These are phyloP conservation scores for Chitala chitala DNA, from an alignment of 2,113 vertebrate species.

Conservation along the genomic window DNA sequence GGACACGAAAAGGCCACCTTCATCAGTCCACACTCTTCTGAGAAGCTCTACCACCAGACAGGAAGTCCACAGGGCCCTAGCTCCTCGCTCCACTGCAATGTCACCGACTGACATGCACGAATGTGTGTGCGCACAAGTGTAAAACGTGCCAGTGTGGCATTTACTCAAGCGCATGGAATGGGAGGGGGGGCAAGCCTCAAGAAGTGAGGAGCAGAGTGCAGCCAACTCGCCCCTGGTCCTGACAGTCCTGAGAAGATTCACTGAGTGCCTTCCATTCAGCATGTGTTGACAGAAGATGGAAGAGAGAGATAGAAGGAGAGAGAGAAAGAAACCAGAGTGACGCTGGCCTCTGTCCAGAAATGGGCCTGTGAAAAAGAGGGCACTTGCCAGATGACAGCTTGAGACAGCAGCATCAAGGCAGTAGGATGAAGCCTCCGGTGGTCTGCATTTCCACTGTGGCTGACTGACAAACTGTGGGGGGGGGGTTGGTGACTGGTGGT, in stretches of 20 bases:
- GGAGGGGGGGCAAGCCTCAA: conserved; percentile 25
- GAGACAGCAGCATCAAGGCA: conserved; percentile 44
- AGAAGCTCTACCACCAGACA: neutral
- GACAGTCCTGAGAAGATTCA: conserved; percentile 30
- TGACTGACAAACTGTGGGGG: conserved; percentile 9
- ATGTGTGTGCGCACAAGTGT: neutral
- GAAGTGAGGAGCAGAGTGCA: conserved; percentile 45
- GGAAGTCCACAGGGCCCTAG: too few species aligned
- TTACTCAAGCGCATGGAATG: conserved; percentile 41
- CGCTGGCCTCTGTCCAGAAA: conserved; percentile 43
- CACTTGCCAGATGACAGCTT: conserved; percentile 52
- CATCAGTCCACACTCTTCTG: too few species aligned
- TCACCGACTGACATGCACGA: neutral
- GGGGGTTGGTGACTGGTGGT: conserved; percentile 28
- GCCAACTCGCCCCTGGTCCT: conserved; percentile 36
- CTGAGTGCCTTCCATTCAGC: conserved; percentile 34
- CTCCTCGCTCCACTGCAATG: neutral
- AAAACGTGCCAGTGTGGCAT: conserved; percentile 35
- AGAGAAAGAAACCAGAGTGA: conserved; percentile 2
- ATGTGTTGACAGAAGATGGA: conserved; percentile 18
- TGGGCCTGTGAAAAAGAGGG: conserved; percentile 37
- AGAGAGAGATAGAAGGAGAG: conserved; percentile 13
- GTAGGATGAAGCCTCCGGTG: conserved; percentile 37
- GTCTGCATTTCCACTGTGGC: conserved; percentile 25
- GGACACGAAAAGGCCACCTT: too few species aligned